Conservation (phyloP, 2,113 vertebrate genomes). For the Probosciger aterrimus region DNA sequence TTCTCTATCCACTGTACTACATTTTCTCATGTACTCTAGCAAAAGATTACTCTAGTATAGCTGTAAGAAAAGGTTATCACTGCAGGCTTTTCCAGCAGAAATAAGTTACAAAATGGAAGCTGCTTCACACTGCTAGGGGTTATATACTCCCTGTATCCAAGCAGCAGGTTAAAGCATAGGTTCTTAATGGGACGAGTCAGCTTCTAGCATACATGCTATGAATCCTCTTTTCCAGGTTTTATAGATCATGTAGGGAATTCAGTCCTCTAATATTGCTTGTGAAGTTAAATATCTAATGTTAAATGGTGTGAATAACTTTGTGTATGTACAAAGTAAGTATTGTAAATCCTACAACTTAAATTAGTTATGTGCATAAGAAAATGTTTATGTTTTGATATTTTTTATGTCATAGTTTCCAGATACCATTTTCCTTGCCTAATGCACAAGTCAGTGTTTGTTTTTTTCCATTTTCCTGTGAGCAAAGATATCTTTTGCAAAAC, state of each 20-base stretch:
- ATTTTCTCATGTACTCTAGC: background rate
- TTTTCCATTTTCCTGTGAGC: background rate
- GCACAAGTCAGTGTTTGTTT: background rate
- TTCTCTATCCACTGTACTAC: background rate
- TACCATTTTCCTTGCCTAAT: background rate
- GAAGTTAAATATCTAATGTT: background rate
- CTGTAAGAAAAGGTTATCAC: background rate
- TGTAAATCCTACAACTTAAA: background rate
- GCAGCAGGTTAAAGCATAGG: background rate
- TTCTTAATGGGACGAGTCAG: background rate
- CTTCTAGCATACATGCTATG: rapidly evolving
- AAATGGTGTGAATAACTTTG: background rate
- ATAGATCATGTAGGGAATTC: background rate
- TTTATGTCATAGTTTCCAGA: background rate
- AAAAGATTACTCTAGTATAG: background rate
- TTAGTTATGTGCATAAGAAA: background rate
- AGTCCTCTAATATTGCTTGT: background rate
- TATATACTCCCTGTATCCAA: background rate
- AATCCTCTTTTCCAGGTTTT: background rate
- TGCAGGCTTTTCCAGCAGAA: background rate
- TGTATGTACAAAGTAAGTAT: background rate
- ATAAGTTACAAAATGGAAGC: background rate
- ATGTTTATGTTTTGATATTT: background rate
- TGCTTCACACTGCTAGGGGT: background rate
- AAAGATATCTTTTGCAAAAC: background rate